Conservation (phyloP, 2,888 invertebrate species). For the Cosmopolites sordidus region DNA sequence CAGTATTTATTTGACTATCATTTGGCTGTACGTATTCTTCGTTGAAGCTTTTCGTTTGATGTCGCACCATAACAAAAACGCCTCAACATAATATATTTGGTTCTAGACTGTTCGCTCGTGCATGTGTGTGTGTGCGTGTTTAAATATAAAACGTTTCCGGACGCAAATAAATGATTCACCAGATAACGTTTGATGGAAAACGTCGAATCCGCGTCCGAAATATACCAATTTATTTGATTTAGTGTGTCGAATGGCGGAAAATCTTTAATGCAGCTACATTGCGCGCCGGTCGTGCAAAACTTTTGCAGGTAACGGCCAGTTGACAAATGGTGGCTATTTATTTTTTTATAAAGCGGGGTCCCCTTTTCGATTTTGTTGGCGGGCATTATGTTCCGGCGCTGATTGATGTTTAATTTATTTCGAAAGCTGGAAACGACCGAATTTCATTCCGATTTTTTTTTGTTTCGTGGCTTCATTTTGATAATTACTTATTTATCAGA, state of each 20-base stretch:
- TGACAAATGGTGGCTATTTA: slow-evolving; percentile 22
- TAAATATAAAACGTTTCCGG: slow-evolving; percentile 26
- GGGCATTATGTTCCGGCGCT: background rate
- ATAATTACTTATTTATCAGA: no score
- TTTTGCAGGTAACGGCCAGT: slow-evolving; percentile 20
- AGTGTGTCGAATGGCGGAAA: slow-evolving; percentile 20
- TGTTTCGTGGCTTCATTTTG: no score
- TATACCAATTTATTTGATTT: slow-evolving; percentile 28
- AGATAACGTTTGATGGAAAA: slow-evolving; percentile 29
- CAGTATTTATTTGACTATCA: no score
- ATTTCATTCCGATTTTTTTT: no score
- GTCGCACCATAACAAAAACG: no score
- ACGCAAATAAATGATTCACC: slow-evolving; percentile 24
- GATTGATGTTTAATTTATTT: no score
- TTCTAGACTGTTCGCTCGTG: no score
- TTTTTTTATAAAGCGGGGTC: slow-evolving; percentile 9
- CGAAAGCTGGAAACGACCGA: no score
- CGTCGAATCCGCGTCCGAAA: slow-evolving; percentile 26
- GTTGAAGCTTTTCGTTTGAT: no score
- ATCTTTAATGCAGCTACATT: slow-evolving; percentile 25
- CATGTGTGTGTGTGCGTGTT: slow-evolving; percentile 10
- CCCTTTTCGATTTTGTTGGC: slow-evolving; percentile 1
- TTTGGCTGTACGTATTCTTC: no score
- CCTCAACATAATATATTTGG: no score
- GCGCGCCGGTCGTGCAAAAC: slow-evolving; percentile 7